These are phyloP conservation scores for Eulemur macaco DNA, from an alignment of 2,113 vertebrate genomes.

Conservation along the genomic window DNA sequence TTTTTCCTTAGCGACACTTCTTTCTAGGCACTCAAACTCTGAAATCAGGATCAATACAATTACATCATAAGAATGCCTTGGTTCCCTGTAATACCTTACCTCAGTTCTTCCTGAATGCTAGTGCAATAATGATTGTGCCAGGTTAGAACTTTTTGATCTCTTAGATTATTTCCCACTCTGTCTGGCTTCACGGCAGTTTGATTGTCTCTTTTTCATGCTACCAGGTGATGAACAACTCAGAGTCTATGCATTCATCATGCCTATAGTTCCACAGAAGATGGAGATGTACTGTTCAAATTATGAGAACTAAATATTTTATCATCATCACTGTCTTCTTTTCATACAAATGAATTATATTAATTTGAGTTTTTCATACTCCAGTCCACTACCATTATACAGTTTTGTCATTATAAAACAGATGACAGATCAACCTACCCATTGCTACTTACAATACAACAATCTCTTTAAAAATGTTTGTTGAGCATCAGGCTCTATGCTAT, in stretches of 20 bases:
- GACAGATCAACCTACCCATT: neutral
- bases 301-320: neutral
- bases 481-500: too few species aligned
- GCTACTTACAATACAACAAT: neutral
- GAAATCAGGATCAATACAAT: neutral
- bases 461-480: neutral
- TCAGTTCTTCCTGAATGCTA: neutral
- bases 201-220: neutral
- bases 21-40: neutral
- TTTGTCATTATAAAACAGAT: neutral
- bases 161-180: neutral
- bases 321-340: neutral
- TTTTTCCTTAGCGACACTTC: neutral
- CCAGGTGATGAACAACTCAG: neutral
- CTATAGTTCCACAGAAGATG: neutral
- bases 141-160: neutral
- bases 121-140: neutral
- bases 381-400: neutral
- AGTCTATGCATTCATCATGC: neutral
- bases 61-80: neutral
- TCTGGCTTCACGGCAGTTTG: neutral
- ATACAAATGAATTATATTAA: neutral
- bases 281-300: neutral
- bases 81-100: neutral
- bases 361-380: neutral